Evolutionary conservation across 2,888 invertebrate genomes (phyloP), one percentile per base, ranked within the genome.

Genomic region (Agonopterix subpropinquella): DNA sequence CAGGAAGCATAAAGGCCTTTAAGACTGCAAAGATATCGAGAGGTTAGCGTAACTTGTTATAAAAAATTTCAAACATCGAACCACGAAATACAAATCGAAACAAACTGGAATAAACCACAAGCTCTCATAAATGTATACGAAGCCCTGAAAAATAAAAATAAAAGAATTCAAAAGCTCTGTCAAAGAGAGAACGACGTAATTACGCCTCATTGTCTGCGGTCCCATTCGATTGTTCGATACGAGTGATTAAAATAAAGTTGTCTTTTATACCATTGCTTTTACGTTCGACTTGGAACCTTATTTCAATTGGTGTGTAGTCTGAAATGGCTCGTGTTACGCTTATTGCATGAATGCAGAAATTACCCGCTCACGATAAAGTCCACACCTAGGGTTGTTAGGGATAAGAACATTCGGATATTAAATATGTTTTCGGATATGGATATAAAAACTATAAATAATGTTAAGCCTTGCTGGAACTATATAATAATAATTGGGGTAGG

Each of bases 181-280:
- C 62, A 67, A 70, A 62, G 58, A 62, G 58, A 67, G 62, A 65
- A 68, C 61, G 62, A 65, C 58, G 73, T 72, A 77, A 80, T 79
- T 79, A 75, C 65, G 64, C 56, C 66, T 76, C 70, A 74, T 75
- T 77, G 73, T 76, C 69, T 65, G 73, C 55, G 72, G 67, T 61
- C 50, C 65, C 59, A 60, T 57, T 64, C 71, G 70, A 75, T 77
- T 71, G 66, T 70, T 68, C 71, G 67, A 74, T 74, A 72, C 67
- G 62, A 68, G 62, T 64, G 70, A 73, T 73, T 71, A 76, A 75
- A 77, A 72, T 68, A 67, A 75, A 77, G 68, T 71, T 66, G 63
- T 72, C 66, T 59, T 65, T 63, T 55, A 53, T 55, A 53, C 39
- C 52, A 47, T 28, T 35, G 45, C 11, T 9, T 10, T 1, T n/a